Base-by-base conservation (phyloP, 2,113 vertebrate genomes). In the Apistogramma diplotaenia region DNA sequence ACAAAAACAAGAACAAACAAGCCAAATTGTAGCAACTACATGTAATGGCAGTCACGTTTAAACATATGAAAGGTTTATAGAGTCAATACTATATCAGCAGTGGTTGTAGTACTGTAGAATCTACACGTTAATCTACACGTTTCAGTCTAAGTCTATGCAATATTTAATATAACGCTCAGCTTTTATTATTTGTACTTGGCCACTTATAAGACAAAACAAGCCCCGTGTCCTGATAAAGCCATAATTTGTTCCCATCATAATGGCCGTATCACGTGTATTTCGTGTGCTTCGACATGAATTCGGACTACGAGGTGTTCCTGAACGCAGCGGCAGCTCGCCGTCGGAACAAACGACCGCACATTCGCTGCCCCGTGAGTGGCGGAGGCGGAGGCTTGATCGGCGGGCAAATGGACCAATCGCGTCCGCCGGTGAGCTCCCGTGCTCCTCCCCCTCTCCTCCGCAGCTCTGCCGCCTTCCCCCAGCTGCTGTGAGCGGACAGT, bases 321-420 rank as follows among this genome's bases (percentile, higher is more conserved):
- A 93, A 94, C 21, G 89, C 87, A 35, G 27, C 91, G 5, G 43
- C 61, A 71, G 74, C 40, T 76, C 33, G 16, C 40, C 1, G 33
- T 54, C 31, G 29, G 76, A 84, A 85, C 87, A 54, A n/a, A 3
- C 57, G 35, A 5, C 74, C 73, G 84, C 93, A 93, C 93, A 94
- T 90, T 93, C 84, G 84, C 77, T 76, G 92, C 93, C 94, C 94
- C 93, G 92, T 93, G 93, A 92, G 92, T 33, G 70, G 86, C 55
- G 87, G 85, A 71, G 88, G 89, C 16, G 87, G 85, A 74, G 77
- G 37, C 40, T 18, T 56, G 88, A 85, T 6, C 21, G 31, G 61
- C 80, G 37, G 76, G 4, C 1, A 0, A 8, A 2, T 23, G 3
- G 18, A 19, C 89, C 90, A 90, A 91, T 89, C 75, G 40, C 2